phyloP scores from a whole-genome alignment of 2,113 vertebrate genomes.

The Falcunculus frontatus region DNA sequence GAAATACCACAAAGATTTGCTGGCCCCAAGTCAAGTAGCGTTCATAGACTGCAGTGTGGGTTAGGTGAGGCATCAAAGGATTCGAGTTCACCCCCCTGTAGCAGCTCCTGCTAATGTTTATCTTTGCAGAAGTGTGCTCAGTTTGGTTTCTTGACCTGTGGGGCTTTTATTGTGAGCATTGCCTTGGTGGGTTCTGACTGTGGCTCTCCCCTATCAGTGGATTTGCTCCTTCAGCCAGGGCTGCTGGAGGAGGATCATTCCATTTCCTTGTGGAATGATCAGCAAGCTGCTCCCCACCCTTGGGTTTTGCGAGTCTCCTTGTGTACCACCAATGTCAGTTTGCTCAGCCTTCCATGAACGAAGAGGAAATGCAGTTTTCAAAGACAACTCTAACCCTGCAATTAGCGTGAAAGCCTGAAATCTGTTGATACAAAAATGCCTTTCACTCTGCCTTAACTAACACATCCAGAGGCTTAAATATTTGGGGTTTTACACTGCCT shows the following conservation, averaged over 20 bases:
- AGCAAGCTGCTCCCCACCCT: not conserved
- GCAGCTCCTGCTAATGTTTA: not conserved
- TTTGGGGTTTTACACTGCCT: not conserved
- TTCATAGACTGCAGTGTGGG: not conserved
- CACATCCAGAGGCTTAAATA: not conserved
- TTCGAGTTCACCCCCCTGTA: not conserved
- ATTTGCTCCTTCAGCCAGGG: not conserved
- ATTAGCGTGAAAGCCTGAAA: not conserved
- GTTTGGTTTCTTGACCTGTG: not conserved
- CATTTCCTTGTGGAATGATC: not conserved
- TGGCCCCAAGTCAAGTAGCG: not conserved
- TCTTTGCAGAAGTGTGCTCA: not conserved
- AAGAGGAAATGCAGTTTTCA: not conserved
- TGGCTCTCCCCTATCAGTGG: fast-evolving
- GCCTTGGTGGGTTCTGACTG: not conserved
- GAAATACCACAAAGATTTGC: not conserved
- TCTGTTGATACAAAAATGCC: not conserved
- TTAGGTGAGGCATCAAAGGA: not conserved
- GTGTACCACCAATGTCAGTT: not conserved
- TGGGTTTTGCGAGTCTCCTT: not conserved
- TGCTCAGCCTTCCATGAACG: not conserved
- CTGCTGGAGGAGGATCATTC: too few species aligned
- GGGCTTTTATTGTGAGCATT: not conserved
- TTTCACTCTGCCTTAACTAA: not conserved
- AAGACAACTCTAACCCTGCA: not conserved